phyloP scores from a whole-genome alignment of 2,113 vertebrate genomes.

The Rhineura floridana region DNA sequence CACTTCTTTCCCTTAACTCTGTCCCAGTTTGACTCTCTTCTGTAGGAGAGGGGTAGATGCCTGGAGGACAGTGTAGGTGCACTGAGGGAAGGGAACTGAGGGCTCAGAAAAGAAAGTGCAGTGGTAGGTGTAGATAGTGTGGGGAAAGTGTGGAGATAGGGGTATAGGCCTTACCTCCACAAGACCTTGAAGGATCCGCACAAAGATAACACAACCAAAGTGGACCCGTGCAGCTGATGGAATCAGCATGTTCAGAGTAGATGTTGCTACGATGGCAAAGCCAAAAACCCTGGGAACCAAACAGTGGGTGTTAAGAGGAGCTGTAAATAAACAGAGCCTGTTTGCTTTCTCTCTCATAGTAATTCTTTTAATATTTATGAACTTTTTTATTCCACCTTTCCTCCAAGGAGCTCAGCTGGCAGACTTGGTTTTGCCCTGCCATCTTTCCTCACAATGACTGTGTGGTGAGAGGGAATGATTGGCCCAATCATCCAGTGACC shows the following conservation, averaged over 20 bases:
- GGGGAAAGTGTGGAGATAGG: not conserved
- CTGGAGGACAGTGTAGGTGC: not conserved
- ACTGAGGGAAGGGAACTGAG: not conserved
- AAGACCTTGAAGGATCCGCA: slow-evolving; percentile 89
- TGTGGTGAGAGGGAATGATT: too few species aligned
- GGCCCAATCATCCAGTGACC: too few species aligned
- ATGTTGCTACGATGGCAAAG: slow-evolving; percentile 91
- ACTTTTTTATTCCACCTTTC: too few species aligned
- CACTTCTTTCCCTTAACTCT: not conserved
- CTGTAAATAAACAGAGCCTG: not conserved
- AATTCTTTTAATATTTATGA: not conserved
- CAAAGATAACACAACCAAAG: slow-evolving; percentile 88
- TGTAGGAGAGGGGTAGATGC: not conserved
- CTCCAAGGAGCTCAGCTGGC: too few species aligned
- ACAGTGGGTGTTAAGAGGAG: not conserved
- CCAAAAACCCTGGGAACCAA: slow-evolving; percentile 85
- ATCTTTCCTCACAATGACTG: too few species aligned
- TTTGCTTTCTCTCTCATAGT: not conserved
- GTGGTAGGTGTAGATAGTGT: not conserved
- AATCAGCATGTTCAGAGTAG: slow-evolving; percentile 90
- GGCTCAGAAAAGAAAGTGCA: not conserved
- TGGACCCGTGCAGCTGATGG: slow-evolving; percentile 86
- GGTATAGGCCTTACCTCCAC: slow-evolving; percentile 82
- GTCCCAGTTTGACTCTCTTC: not conserved
- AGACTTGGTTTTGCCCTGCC: too few species aligned